Evolutionary conservation across 2,113 vertebrate species (phyloP).

Genomic region (Gambusia holbrooki): DNA sequence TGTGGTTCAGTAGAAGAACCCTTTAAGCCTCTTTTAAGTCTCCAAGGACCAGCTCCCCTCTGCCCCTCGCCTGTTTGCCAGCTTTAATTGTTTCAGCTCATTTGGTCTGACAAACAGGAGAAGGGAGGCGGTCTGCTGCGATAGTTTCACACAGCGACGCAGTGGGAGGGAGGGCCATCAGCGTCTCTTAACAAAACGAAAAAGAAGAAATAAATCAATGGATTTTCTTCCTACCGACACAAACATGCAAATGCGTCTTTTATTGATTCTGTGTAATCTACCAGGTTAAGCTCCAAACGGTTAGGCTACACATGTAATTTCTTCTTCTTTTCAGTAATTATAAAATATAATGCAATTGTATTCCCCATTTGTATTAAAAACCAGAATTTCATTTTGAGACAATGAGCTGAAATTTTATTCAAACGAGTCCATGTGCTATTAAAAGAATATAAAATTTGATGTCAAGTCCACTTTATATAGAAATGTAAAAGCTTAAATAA

Average conservation of each 20-base stretch:
- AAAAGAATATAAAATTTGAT: no score
- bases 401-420: no score
- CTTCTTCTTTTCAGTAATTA: no score
- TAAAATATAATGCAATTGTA: no score
- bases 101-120: not conserved
- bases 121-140: not conserved
- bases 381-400: no score
- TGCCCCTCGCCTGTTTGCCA: not conserved
- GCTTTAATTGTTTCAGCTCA: not conserved
- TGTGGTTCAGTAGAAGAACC: not conserved
- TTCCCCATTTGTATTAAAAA: no score
- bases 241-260: not conserved
- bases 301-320: no score
- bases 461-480: no score
- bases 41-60: not conserved
- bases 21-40: not conserved
- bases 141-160: not conserved
- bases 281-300: not conserved
- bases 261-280: not conserved
- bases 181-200: not conserved
- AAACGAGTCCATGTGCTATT: no score
- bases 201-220: conserved; percentile 1
- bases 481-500: no score
- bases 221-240: not conserved
- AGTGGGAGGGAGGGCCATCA: not conserved